These are phyloP conservation scores for Cosmia trapezina DNA, from an alignment of 2,888 invertebrate species.

Conservation along the genomic window DNA sequence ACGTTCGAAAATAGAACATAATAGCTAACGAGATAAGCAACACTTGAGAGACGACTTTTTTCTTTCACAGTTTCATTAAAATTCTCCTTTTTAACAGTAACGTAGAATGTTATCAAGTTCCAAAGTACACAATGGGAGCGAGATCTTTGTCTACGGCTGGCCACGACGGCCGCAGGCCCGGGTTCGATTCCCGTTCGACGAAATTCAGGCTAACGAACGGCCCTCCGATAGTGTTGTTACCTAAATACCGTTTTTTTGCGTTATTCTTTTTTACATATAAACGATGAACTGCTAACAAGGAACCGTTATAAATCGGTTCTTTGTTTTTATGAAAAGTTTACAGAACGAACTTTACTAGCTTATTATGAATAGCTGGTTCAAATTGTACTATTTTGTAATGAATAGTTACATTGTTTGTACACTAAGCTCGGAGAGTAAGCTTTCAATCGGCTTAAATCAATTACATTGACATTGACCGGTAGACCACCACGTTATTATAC, in stretches of 20 bases:
- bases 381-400: constrained; percentile 20
- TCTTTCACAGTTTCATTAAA: constrained; percentile 75
- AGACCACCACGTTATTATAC: constrained; percentile 52
- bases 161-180: constrained; percentile 80
- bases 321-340: constrained; percentile 35
- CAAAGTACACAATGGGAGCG: constrained; percentile 84
- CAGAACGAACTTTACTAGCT: constrained; percentile 6
- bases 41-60: constrained; percentile 31
- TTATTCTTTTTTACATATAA: constrained; percentile 63
- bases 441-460: constrained; percentile 56
- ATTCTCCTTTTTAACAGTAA: constrained; percentile 76
- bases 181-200: constrained; percentile 85
- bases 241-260: constrained; percentile 76
- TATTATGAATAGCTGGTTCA: constrained; percentile 3
- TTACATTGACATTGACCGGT: constrained; percentile 55
- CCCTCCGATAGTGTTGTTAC: constrained; percentile 75
- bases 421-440: constrained; percentile 36
- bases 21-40: constrained; percentile 52
- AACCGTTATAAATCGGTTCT: constrained; percentile 58
- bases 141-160: constrained; percentile 84
- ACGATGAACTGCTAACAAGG: constrained; percentile 42
- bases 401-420: constrained; percentile 35
- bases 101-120: constrained; percentile 82
- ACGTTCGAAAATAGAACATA: constrained; percentile 52
- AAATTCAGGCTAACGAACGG: constrained; percentile 86